Percentiles rank a stretch among this genome's conserved stretches.
Evolutionary conservation across 2,113 vertebrate genomes (phyloP).

Genomic region (Pygoscelis antarcticus): DNA sequence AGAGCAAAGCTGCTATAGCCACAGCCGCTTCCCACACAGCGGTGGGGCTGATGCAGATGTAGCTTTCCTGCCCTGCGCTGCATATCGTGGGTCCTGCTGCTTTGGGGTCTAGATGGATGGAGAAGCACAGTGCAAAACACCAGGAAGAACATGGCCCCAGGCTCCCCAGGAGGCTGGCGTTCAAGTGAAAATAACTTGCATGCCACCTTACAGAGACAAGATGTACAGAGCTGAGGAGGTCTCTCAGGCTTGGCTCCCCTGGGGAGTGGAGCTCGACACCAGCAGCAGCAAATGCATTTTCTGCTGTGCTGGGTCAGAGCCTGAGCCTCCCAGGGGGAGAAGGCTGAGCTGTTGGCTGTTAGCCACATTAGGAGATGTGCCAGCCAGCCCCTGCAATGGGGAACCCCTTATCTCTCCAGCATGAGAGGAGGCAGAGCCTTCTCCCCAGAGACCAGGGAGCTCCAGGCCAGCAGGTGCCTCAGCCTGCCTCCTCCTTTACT

Average conservation of each 20-base stretch:
- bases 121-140: neutral
- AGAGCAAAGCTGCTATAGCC: neutral
- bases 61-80: neutral
- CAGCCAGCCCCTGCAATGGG: neutral
- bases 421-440: neutral
- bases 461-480: neutral
- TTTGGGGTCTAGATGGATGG: neutral
- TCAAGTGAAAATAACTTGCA: neutral
- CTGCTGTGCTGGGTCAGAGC: neutral
- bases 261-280: neutral
- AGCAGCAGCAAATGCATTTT: neutral
- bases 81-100: neutral
- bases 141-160: neutral
- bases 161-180: neutral
- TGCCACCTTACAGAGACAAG: neutral
- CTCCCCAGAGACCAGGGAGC: neutral
- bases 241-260: neutral
- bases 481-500: neutral
- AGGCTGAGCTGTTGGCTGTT: neutral
- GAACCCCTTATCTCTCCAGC: neutral
- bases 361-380: neutral
- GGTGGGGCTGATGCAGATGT: rapidly evolving
- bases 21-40: neutral
- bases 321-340: neutral
- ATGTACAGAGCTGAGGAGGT: neutral